phyloP scores from a whole-genome alignment of 35 echinoderm and acorn worm species.

The Acanthaster planci region DNA sequence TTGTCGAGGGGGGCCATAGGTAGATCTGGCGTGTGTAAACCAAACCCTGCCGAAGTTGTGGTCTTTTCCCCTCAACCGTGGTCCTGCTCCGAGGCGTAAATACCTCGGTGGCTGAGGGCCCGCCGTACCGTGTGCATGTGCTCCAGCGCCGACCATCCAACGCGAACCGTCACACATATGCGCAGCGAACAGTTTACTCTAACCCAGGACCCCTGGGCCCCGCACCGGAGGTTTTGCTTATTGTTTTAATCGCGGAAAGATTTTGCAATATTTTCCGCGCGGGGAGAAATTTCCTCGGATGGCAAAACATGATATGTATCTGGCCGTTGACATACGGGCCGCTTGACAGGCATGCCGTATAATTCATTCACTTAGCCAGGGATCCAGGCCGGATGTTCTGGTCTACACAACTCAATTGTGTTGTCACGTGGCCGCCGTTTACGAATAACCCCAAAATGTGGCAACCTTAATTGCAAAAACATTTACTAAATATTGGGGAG shows the following conservation, averaged over 20 bases:
- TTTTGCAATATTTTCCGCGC: conserved; percentile 12
- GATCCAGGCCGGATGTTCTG: no score
- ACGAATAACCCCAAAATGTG: no score
- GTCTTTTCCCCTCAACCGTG: no score
- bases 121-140: background rate
- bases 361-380: background rate
- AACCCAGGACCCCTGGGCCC: background rate
- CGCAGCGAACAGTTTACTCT: conserved; percentile 15
- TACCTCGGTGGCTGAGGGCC: no score
- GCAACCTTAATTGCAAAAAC: no score
- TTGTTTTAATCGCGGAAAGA: conserved; percentile 19
- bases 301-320: conserved; percentile 28
- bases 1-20: background rate
- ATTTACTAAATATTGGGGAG: no score
- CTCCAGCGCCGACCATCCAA: background rate
- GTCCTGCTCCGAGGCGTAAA: no score
- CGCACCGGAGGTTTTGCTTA: background rate
- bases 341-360: conserved; percentile 1
- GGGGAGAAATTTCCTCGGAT: conserved; percentile 5
- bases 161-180: background rate
- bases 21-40: conserved; percentile 4
- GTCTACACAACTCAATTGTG: no score
- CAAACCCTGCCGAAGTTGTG: background rate
- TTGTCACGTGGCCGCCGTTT: no score
- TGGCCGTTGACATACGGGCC: background rate